Evolutionary conservation across 2,888 invertebrate species (phyloP), one percentile per base, ranked within the genome.

Genomic region (Erebia palarica): DNA sequence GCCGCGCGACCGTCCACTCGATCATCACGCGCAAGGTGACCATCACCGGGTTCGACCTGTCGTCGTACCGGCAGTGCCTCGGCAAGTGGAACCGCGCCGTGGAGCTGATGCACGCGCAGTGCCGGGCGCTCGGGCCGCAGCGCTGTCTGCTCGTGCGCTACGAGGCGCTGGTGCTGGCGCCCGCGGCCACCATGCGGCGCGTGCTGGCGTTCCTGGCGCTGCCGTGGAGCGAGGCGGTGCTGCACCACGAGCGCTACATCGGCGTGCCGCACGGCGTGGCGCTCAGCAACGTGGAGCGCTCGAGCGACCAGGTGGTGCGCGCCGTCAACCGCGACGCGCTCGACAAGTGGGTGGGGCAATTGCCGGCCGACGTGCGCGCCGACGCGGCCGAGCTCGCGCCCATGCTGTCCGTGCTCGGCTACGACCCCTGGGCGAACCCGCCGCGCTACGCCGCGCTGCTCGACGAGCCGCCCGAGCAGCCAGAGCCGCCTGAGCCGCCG

Each of bases 261-360:
- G 99, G 99, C 92, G 98, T 97, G 88, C 97, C 97, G 61, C 96
- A 98, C 80, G 99, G 98, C 77, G 97, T 99, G 70, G 97, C 97
- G 77, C 94, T 99, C 68, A 99, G 99, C 92, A 98, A 98, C 92
- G 98, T 98, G 86, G 99, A 99, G 93, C 95, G 99, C 75, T 99
- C 99, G 64, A 98, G 98, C 75, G 99, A 99, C 94, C 99, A 99
- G 95, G 99, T 99, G 81, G 98, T 99, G 88, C 99, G 99, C 84
- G 98, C 99, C 14, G 97, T 99, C 74, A 99, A 99, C 94, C 94
- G 98, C 84, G 99, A 99, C 91, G 99, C 99, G 64, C 94, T 99
- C 76, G 95, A 96, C 81, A 98, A 97, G 93, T 98, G 98, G 98
- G 97, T 97, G 78, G 97, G 97, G 71, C 95, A 96, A 85, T 95